Evolutionary conservation across 2,888 invertebrate species (phyloP), one percentile per base, ranked within the genome.

Genomic region (Leucophenga montana): DNA sequence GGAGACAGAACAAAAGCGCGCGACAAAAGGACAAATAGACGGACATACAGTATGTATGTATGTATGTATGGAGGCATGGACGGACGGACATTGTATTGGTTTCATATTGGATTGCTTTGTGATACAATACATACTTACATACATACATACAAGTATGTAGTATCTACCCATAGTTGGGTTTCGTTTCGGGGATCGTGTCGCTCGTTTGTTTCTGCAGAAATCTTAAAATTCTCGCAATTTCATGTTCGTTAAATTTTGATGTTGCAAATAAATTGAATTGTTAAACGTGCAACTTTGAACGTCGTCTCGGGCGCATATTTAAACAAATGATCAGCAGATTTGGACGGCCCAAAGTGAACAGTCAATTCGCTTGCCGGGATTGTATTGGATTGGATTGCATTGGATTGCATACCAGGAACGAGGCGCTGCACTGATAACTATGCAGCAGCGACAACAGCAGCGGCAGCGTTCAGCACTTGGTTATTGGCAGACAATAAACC

Each of bases 151-250:
- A n/a, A n/a, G n/a, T n/a, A n/a, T n/a, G n/a, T n/a, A n/a, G 11
- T 39, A 39, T 11, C 39, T 39, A 39, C 11, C 39, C 39, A 39
- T 39, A 39, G 39, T 39, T 11, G 1, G 39, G 39, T 27, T 57
- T 31, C 61, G 61, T 39, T 61, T 61, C 50, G 48, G 46, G 84
- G 85, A 84, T 84, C 88, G 87, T 88, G 88, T 88, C 88, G 87
- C 87, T 88, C 85, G 88, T 88, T 88, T 88, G 88, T 88, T 88
- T 88, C 87, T 82, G 79, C 77, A 85, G 86, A 88, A 88, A 88
- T 86, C 86, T 85, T 87, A 84, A 88, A 88, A 88, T 88, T 88
- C 88, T 85, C 88, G 87, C 87, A 87, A 88, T 88, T 88, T 88
- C 86, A 85, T 87, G 85, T 87, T 85, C 86, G 87, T 87, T 87